A percentile compares a stretch with the other conserved stretches of the same genome.
Conservation (phyloP, 2,113 vertebrate genomes). For the Cyprinus carpio region DNA sequence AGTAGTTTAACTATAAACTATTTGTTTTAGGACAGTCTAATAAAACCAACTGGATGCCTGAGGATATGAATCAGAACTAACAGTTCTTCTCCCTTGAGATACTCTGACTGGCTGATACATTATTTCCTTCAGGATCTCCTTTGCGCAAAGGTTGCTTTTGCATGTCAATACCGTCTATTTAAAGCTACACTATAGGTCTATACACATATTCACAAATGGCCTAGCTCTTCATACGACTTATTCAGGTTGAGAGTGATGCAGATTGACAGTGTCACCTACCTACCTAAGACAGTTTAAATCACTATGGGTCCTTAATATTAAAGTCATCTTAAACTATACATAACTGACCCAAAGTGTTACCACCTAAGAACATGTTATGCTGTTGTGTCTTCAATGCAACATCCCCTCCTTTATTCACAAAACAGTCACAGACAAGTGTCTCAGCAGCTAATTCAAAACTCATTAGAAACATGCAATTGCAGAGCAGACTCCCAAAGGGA, state of each 20-base stretch:
- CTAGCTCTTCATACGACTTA: neutral
- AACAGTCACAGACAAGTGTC: constrained; percentile 36
- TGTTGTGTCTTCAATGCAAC: constrained; percentile 13
- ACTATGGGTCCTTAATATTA: neutral
- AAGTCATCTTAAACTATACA: neutral
- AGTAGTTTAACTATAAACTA: neutral
- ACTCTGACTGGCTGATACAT: constrained; percentile 19
- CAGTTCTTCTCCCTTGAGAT: constrained; percentile 24
- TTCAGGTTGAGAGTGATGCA: neutral
- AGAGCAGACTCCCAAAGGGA: constrained; percentile 34
- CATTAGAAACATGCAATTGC: constrained; percentile 39
- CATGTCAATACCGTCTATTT: constrained; percentile 36
- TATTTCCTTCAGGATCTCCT: constrained; percentile 32
- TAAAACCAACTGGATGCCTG: constrained; percentile 13
- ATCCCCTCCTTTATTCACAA: constrained; percentile 15
- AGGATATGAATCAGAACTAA: constrained; percentile 31
- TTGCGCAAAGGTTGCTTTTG: constrained; percentile 36
- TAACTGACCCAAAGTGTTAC: neutral
- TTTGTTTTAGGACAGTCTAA: constrained; percentile 17
- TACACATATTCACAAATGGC: neutral
- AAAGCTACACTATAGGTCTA: constrained; percentile 4
- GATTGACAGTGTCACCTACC: neutral
- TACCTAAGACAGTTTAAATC: neutral
- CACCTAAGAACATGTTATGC: neutral
- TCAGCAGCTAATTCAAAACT: constrained; percentile 43